phyloP scores from a whole-genome alignment of 2,888 invertebrate species.

The Automeris io region DNA sequence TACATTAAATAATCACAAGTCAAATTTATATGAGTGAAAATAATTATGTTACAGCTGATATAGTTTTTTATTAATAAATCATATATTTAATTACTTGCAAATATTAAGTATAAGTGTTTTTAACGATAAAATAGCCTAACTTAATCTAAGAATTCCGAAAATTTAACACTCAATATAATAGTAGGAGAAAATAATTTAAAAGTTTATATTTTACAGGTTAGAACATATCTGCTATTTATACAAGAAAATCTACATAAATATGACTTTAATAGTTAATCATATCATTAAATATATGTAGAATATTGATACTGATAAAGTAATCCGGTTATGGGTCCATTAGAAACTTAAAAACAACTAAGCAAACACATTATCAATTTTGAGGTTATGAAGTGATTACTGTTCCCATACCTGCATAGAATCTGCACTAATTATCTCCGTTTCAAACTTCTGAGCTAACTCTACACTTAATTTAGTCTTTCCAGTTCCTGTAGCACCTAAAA shows the following conservation, averaged over 20 bases:
- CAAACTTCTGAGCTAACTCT: constrained; percentile 90
- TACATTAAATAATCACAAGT: no score
- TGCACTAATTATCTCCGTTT: constrained; percentile 96
- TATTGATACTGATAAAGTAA: not conserved
- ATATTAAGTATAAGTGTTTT: no score
- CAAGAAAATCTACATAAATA: not conserved
- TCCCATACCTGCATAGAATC: constrained; percentile 97
- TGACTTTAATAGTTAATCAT: not conserved
- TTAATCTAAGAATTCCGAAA: no score
- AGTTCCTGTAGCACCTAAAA: constrained; percentile 97
- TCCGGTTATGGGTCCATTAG: not conserved
- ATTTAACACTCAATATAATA: no score
- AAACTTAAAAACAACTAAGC: constrained; percentile 5
- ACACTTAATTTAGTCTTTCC: constrained; percentile 98
- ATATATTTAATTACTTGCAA: no score
- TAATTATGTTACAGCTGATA: no score
- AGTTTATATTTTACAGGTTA: no score
- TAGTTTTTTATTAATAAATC: no score
- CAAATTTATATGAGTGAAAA: no score
- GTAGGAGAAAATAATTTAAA: no score
- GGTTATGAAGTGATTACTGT: constrained; percentile 37
- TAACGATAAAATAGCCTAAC: no score
- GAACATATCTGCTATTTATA: not conserved
- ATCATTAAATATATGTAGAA: not conserved
- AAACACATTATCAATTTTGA: constrained; percentile 20